Evolutionary conservation across 2,888 invertebrate species (phyloP).

Genomic region (Lycaena phlaeas): DNA sequence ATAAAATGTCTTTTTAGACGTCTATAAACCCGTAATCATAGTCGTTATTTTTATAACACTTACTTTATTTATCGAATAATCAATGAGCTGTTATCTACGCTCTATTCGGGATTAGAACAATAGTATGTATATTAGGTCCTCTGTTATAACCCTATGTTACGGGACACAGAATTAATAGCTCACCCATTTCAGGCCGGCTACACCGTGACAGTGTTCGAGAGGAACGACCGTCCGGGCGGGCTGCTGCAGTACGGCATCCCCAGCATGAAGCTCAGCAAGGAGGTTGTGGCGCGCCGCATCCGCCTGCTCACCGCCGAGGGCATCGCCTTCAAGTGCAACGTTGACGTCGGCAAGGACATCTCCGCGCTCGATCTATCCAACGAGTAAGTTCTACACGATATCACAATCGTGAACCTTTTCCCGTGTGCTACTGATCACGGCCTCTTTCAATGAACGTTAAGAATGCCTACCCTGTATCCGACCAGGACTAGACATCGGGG

Average conservation of each 20-base stretch:
- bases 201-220: constrained; percentile 95
- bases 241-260: constrained; percentile 98
- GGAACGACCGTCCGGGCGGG: constrained; percentile 96
- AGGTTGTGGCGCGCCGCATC: constrained; percentile 91
- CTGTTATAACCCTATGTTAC: no score
- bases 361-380: constrained; percentile 79
- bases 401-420: neutral
- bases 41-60: no score
- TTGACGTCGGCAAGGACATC: constrained; percentile 93
- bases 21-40: no score
- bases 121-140: no score
- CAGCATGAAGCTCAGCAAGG: constrained; percentile 97
- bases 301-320: constrained; percentile 92
- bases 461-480: no score
- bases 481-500: no score
- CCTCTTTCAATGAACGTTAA: no score
- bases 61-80: neutral
- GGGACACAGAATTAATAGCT: no score
- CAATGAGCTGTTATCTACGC: no score
- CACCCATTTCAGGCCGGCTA: constrained; percentile 82
- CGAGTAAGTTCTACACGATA: constrained; percentile 56
- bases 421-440: no score
- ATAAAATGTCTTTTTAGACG: no score
- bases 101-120: no score
- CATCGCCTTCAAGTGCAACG: constrained; percentile 88